Evolutionary conservation across 2,797 vertebrate species (phyloP).

Genomic region (Hyperoplus immaculatus): DNA sequence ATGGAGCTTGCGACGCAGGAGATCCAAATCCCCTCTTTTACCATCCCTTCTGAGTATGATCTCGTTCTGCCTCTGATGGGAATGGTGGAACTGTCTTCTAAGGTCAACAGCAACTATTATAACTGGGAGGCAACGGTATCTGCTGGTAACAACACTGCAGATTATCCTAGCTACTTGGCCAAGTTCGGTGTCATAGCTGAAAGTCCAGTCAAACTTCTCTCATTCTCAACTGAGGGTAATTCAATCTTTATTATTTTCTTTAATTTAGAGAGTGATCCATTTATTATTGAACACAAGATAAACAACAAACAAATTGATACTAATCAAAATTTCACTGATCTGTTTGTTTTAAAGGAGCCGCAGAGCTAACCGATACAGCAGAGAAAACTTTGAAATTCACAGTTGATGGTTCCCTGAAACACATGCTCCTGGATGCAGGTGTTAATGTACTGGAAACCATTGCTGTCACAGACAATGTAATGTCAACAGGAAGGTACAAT

Average conservation of each 20-base stretch:
- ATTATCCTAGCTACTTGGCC: constrained; percentile 77
- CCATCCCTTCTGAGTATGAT: constrained; percentile 86
- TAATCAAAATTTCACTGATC: constrained; percentile 32
- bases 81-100: constrained; percentile 87
- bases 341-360: constrained; percentile 83
- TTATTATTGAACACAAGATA: constrained; percentile 9
- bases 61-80: constrained; percentile 89
- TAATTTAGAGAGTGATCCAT: neutral
- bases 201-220: constrained; percentile 87
- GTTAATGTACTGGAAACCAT: constrained; percentile 82
- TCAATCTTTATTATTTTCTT: constrained; percentile 26
- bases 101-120: constrained; percentile 92
- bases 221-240: constrained; percentile 91
- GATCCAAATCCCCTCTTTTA: constrained; percentile 87
- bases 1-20: constrained; percentile 82
- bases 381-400: constrained; percentile 72
- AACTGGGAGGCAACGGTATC: constrained; percentile 88
- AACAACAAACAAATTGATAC: neutral
- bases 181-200: constrained; percentile 84
- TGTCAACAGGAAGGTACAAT: constrained; percentile 80
- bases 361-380: constrained; percentile 80
- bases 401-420: constrained; percentile 85
- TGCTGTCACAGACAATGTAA: constrained; percentile 71
- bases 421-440: constrained; percentile 86
- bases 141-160: constrained; percentile 86